Evolutionary conservation across 2,888 invertebrate genomes (phyloP).

Genomic region (Heterodera filipjevi): DNA sequence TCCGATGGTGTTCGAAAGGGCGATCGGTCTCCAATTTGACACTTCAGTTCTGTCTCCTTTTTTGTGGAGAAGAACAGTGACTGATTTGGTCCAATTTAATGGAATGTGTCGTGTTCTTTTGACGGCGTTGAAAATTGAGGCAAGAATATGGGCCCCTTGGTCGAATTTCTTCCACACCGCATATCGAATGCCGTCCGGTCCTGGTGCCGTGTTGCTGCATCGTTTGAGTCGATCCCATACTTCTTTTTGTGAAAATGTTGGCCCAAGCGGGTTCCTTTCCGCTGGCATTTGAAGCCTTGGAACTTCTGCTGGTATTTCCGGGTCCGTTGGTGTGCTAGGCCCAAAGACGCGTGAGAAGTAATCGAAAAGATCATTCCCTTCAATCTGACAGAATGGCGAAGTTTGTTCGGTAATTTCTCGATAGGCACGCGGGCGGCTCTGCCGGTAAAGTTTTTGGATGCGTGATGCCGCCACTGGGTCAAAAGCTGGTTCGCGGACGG

Average conservation of each 20-base stretch:
- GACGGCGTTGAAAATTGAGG: conserved; percentile 24
- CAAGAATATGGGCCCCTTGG: conserved; percentile 30
- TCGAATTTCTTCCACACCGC: conserved; percentile 38
- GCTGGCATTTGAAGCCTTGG: background rate
- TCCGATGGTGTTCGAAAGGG: conserved; percentile 41
- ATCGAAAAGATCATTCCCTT: background rate
- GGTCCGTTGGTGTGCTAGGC: background rate
- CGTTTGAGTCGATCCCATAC: background rate
- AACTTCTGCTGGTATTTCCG: background rate
- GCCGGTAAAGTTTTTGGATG: conserved; percentile 1
- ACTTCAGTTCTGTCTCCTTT: conserved; percentile 53
- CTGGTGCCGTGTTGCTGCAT: background rate
- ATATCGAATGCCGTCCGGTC: conserved; percentile 4
- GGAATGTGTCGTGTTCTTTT: conserved; percentile 35
- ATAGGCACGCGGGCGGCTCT: background rate
- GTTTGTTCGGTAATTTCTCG: background rate
- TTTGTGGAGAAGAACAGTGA: conserved; percentile 51
- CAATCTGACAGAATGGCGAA: background rate
- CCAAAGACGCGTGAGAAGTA: background rate
- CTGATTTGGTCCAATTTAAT: conserved; percentile 40
- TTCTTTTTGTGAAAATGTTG: background rate
- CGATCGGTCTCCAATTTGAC: conserved; percentile 55
- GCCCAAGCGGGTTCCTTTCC: background rate
- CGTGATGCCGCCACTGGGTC: background rate
- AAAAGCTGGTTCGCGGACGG: background rate